Percentiles rank a stretch among this genome's conserved stretches.
Conservation (phyloP, 2,113 vertebrate genomes). For the Sarotherodon lohbergeri region DNA sequence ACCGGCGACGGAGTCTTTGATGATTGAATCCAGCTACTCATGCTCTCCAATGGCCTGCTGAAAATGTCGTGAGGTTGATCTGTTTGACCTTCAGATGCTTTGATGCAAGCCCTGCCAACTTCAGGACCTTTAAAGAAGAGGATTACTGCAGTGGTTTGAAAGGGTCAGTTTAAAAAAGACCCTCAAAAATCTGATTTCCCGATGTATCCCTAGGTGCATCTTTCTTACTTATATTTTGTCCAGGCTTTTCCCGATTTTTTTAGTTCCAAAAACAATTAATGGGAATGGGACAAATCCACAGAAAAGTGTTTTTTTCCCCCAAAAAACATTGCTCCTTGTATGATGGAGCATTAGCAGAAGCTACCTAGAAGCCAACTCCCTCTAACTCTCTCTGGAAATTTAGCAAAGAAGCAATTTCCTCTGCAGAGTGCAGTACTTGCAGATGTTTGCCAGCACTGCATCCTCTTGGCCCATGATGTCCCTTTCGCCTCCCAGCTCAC, state of each 20-base stretch:
- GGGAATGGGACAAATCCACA: background rate
- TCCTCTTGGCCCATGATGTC: background rate
- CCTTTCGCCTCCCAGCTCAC: background rate
- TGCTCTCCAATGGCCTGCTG: background rate
- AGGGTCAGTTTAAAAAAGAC: background rate
- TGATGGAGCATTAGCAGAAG: background rate
- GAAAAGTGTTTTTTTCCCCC: accelerated
- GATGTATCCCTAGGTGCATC: background rate
- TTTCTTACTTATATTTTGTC: background rate
- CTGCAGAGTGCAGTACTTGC: background rate
- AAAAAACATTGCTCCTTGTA: background rate
- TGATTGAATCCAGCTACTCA: constrained; percentile 3
- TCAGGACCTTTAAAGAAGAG: background rate
- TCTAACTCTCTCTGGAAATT: background rate
- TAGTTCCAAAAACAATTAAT: background rate
- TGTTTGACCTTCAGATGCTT: constrained; percentile 33
- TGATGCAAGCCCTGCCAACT: constrained; percentile 17
- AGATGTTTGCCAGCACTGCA: background rate
- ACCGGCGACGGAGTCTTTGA: background rate
- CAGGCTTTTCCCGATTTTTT: background rate
- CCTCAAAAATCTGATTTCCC: background rate
- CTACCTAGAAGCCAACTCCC: background rate
- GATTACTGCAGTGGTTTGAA: background rate
- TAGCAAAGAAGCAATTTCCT: background rate
- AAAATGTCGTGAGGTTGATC: constrained; percentile 5